Evolutionary conservation across 2,797 vertebrate genomes (phyloP), one percentile per base, ranked within the genome.

Genomic region (Pseudochaenichthys georgianus): DNA sequence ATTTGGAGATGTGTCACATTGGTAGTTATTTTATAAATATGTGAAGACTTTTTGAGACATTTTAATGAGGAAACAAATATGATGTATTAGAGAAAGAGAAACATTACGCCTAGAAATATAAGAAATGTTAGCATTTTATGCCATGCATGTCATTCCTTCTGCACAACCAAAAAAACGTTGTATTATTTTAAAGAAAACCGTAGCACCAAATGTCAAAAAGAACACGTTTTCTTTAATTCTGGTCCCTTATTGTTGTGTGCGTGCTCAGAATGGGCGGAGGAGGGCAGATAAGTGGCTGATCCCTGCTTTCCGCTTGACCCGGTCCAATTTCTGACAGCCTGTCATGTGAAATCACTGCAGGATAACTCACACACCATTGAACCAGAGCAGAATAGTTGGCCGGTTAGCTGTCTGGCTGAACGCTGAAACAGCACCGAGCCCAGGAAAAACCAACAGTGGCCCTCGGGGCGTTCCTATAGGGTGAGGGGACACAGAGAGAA

Each of bases 271-370:
- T 81, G 75, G 81, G 86, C 31, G 67, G 76, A 88, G 88, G 90
- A 85, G 75, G 71, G 23, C 86, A 91, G 88, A 91, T 86, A 81
- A 92, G 93, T 91, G 85, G 90, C 88, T 94, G 94, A 92, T 94
- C 94, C 94, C 90, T 75, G 80, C 89, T 96, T 97, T 97, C 95
- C 80, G 92, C 93, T 90, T 89, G 93, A 87, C 78, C 92, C 88
- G 54, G 94, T 94, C 95, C 94, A 81, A 75, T 74, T 90, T 93
- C 89, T 96, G 96, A 97, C 96, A 96, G 92, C 84, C 90, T 97
- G 96, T 97, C 96, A 43, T 87, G 91, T 92, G 88, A 75, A 84
- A 94, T 98, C 92, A 96, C 68, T 4, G 58, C 75, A 81, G 88
- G 88, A 92, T 94, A 92, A 92, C 88, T 95, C 92, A 69, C 92